phyloP scores from a whole-genome alignment of 2,797 vertebrate genomes.

The Megalops cyprinoides region DNA sequence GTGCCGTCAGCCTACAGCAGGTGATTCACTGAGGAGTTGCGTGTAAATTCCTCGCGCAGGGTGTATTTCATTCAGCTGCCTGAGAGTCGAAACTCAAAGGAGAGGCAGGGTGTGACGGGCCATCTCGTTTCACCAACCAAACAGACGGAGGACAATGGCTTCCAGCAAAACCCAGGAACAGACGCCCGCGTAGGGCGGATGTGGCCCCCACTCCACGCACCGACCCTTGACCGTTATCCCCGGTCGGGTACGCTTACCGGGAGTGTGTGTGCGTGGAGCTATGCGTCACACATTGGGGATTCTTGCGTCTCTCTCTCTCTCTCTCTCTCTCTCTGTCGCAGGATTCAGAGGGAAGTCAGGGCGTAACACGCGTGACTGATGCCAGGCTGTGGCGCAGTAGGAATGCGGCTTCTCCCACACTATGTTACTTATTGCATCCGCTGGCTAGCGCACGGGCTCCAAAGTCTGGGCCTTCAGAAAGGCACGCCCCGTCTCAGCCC shows the following conservation, averaged over 20 bases:
- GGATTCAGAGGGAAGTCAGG: not conserved
- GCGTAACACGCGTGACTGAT: not conserved
- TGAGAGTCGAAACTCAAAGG: not conserved
- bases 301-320: no score
- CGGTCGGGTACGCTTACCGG: not conserved
- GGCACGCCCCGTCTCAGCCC: slow-evolving; percentile 40
- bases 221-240: no score
- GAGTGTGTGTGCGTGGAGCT: not conserved
- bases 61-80: not conserved
- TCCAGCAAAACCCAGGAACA: not conserved
- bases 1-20: not conserved
- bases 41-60: slow-evolving; percentile 16
- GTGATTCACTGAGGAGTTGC: not conserved
- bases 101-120: slow-evolving; percentile 14
- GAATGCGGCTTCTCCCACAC: not conserved
- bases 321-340: no score
- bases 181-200: no score
- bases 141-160: slow-evolving; percentile 15
- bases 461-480: slow-evolving; percentile 44
- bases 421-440: slow-evolving; percentile 54
- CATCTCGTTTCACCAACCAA: slow-evolving; percentile 35
- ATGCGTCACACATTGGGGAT: not conserved
- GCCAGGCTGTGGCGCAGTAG: not conserved
- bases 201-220: no score
- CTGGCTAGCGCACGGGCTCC: slow-evolving; percentile 40